These are phyloP conservation scores for Neosilurus mollespiculum DNA, from an alignment of 2,797 vertebrate genomes.

Conservation along the genomic window DNA sequence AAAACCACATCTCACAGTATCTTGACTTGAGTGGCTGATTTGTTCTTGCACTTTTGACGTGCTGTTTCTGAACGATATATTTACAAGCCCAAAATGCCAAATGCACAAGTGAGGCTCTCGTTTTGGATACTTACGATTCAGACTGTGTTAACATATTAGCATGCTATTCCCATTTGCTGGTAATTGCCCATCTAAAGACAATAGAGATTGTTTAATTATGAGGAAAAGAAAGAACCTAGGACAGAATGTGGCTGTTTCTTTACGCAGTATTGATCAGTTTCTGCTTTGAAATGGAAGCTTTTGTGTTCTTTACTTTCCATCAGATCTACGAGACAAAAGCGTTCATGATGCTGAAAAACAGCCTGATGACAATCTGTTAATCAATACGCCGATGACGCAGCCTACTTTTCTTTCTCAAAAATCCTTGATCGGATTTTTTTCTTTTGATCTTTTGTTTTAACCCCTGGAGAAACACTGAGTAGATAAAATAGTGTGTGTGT, in stretches of 20 bases:
- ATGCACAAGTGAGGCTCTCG: slow-evolving; percentile 23
- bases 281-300: slow-evolving; percentile 35
- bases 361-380: slow-evolving; percentile 42
- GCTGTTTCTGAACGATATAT: slow-evolving; percentile 24
- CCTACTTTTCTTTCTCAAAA: neutral
- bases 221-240: slow-evolving; percentile 11
- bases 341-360: slow-evolving; percentile 34
- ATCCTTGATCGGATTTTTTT: neutral
- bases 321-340: slow-evolving; percentile 9
- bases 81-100: slow-evolving; percentile 27
- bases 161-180: slow-evolving; percentile 31
- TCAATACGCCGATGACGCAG: slow-evolving; percentile 25
- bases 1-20: slow-evolving; percentile 21
- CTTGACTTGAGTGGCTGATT: slow-evolving; percentile 33
- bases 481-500: neutral
- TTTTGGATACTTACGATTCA: slow-evolving; percentile 24
- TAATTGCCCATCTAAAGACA: slow-evolving; percentile 30
- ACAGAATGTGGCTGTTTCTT: slow-evolving; percentile 3
- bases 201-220: slow-evolving; percentile 50
- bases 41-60: slow-evolving; percentile 22
- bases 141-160: slow-evolving; percentile 18
- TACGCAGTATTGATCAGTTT: slow-evolving; percentile 40
- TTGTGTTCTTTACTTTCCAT: slow-evolving; percentile 33
- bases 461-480: slow-evolving; percentile 6
- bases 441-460: slow-evolving; percentile 27